phyloP scores from a whole-genome alignment of 30 jellyfish, hydroid and myxozoan species.

The Pelagia noctiluca region DNA sequence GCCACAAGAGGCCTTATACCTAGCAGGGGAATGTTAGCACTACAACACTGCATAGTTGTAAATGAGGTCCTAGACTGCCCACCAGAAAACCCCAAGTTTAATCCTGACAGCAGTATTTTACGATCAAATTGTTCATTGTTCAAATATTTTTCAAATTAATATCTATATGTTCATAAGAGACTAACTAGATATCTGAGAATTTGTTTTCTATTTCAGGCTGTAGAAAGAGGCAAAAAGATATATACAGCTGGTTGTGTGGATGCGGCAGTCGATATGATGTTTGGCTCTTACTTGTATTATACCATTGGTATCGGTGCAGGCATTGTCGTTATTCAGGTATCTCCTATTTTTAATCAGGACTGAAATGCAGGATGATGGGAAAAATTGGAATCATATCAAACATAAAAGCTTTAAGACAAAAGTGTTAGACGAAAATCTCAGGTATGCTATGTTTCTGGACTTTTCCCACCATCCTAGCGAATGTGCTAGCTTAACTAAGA shows the following conservation, averaged over 20 bases:
- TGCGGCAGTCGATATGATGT: slow-evolving; percentile 61
- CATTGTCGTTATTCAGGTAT: slow-evolving; percentile 79
- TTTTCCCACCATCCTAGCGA: too few relatives aligned
- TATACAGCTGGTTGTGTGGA: slow-evolving; percentile 90
- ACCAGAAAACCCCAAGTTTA: too few relatives aligned
- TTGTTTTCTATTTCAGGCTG: slow-evolving; percentile 22
- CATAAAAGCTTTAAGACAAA: neutral
- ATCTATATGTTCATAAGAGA: neutral
- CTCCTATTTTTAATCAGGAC: neutral
- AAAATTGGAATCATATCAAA: neutral
- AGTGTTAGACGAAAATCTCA: too few relatives aligned
- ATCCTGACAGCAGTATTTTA: too few relatives aligned
- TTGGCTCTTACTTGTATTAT: slow-evolving; percentile 56
- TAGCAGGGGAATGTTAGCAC: too few relatives aligned
- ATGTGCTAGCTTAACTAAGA: too few relatives aligned
- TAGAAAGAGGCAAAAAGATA: slow-evolving; percentile 48
- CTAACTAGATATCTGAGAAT: neutral
- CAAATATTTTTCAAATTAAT: neutral
- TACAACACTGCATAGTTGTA: too few relatives aligned
- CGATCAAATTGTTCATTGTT: neutral
- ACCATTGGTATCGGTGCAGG: slow-evolving; percentile 89
- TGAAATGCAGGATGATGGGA: too few relatives aligned
- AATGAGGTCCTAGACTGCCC: too few relatives aligned
- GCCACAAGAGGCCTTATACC: too few relatives aligned
- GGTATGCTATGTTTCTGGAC: too few relatives aligned